Evolutionary conservation across 2,797 vertebrate genomes (phyloP), one percentile per base, ranked within the genome.

Genomic region (Melanotaenia boesemani): DNA sequence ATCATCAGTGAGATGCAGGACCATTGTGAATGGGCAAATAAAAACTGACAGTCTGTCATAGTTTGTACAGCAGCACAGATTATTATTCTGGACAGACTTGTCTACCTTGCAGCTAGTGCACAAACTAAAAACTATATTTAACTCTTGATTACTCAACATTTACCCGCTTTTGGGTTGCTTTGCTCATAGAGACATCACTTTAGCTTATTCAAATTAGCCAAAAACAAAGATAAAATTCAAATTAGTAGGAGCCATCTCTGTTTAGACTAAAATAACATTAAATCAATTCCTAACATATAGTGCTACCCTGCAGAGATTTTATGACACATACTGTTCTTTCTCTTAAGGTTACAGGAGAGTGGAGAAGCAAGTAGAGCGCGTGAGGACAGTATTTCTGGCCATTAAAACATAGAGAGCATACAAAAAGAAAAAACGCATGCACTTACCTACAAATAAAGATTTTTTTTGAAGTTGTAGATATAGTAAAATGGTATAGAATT

Each of bases 1-100:
- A 86, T 83, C 86, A 57, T 72, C 77, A 54, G 65, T 6, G 61
- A 72, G 79, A 68, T 26, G 52, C 79, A 34, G 18, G 1, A 68
- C 69, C 54, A 69, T 76, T 56, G 59, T 7, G 18, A 65, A 59
- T 34, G 30, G 76, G 79, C 13, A 20, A 81, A 92, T 84, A 61
- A 26, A 76, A 88, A 67, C 64, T 71, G 88, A 91, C 86, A 30
- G 75, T 69, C 76, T 80, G 85, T 86, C 89, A 84, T 13, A 77
- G 80, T 74, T 69, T n/a, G 46, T 63, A 34, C 73, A 77, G 80
- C 74, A 57, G 72, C 63, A 73, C 70, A 76, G 67, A 52, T 67
- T 58, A 85, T 86, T 86, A 65, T 36, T 65, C 63, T 36, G 48
- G 86, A 79, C 88, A 82, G 81, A 87, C 76, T 77, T 55, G 81